These are phyloP conservation scores for Antennarius maculatus DNA, from an alignment of 2,797 vertebrate genomes.

Conservation along the genomic window DNA sequence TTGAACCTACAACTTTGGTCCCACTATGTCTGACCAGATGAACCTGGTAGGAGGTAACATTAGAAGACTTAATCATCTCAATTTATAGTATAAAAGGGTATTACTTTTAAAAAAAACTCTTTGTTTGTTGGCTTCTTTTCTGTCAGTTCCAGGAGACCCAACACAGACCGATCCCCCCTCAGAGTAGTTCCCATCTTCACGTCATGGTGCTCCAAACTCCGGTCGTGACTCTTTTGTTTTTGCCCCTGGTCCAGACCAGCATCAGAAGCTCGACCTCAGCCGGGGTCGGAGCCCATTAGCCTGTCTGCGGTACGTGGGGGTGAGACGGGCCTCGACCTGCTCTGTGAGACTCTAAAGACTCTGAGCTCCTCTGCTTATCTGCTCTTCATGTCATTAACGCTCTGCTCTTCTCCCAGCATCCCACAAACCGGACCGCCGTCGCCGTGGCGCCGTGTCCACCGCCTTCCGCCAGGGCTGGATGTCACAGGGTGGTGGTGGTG, in stretches of 20 bases:
- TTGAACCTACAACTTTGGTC: no score
- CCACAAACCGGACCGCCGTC: constrained; percentile 37
- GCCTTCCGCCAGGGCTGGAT: constrained; percentile 25
- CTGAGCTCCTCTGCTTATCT: constrained; percentile 50
- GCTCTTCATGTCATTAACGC: constrained; percentile 56
- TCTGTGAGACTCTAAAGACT: constrained; percentile 55
- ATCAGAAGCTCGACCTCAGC: constrained; percentile 70
- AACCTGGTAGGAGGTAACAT: no score
- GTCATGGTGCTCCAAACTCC: constrained; percentile 51
- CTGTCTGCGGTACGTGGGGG: constrained; percentile 39
- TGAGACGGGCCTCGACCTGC: constrained; percentile 62
- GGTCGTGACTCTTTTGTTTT: constrained; percentile 62
- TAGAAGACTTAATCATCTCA: no score
- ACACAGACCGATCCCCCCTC: constrained; percentile 57
- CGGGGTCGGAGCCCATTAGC: constrained; percentile 57
- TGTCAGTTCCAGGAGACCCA: constrained; percentile 38
- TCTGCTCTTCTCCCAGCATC: constrained; percentile 32
- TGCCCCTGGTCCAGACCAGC: constrained; percentile 37
- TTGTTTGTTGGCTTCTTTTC: constrained; percentile 42
- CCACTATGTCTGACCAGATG: no score
- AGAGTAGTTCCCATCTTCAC: constrained; percentile 54
- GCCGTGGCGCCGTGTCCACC: constrained; percentile 26
- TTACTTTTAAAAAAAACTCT: constrained; percentile 29
- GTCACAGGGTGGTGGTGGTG: constrained; percentile 7
- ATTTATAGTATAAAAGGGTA: not conserved